Conservation (phyloP, 2,113 vertebrate genomes). For the Daboia siamensis region DNA sequence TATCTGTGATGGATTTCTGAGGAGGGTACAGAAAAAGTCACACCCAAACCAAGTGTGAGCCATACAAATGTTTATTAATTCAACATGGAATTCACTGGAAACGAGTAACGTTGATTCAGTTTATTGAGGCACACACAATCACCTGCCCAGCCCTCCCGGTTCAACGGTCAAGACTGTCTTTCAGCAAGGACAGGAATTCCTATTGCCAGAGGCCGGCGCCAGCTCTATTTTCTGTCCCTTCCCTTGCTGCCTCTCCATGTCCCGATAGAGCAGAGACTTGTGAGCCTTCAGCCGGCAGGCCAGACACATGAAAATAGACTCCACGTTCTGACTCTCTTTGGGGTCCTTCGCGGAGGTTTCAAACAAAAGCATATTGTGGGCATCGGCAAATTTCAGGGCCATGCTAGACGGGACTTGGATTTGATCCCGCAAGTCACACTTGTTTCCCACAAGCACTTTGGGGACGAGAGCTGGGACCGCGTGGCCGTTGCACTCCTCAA, state of each 20-base stretch:
- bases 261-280: slow-evolving; percentile 90
- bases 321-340: slow-evolving; percentile 91
- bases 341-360: slow-evolving; percentile 98
- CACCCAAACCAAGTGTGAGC: not conserved
- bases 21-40: not conserved
- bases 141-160: not conserved
- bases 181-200: slow-evolving; percentile 86
- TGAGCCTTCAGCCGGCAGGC: slow-evolving; percentile 93
- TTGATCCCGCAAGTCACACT: slow-evolving; percentile 92
- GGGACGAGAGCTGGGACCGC: slow-evolving; percentile 87
- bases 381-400: slow-evolving; percentile 91
- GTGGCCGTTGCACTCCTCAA: slow-evolving; percentile 94
- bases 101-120: not conserved
- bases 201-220: slow-evolving; percentile 70
- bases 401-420: slow-evolving; percentile 93
- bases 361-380: slow-evolving; percentile 97
- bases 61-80: slow-evolving; percentile 27
- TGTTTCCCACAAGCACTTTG: slow-evolving; percentile 94
- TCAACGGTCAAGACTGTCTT: slow-evolving; percentile 32
- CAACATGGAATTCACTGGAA: slow-evolving; percentile 12
- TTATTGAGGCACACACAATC: slow-evolving; percentile 9
- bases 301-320: slow-evolving; percentile 97
- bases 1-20: not conserved
- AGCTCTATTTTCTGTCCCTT: slow-evolving; percentile 79
- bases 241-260: slow-evolving; percentile 83